Evolutionary conservation across 2,888 invertebrate genomes (phyloP), one percentile per base, ranked within the genome.

Genomic region (Ligdia adustata): DNA sequence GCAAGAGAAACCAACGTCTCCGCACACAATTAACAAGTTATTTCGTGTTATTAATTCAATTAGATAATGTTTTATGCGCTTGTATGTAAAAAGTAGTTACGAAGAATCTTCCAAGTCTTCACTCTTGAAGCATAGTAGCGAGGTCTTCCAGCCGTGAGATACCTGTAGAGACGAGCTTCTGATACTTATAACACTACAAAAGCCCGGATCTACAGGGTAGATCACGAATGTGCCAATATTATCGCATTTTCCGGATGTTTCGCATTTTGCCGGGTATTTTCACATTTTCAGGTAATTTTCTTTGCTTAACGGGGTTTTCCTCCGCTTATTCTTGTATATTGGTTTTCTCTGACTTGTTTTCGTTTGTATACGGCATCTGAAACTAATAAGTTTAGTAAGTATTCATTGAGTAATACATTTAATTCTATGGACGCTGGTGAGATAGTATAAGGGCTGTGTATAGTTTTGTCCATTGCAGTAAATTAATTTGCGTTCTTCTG

Each of bases 171-270:
- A 97, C 97, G 97, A 98, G 97, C 97, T 97, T 97, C 97, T 97
- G 97, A 97, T 94, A 89, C 52, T 91, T 88, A 92, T 93, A 93
- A 94, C 94, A 95, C 96, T 96, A 97, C 97, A 97, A 97, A 97
- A 97, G 97, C 97, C 97, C 97, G 97, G 97, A 97, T 97, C 97
- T 97, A 98, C 97, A 98, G 97, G 97, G 97, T 98, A 97, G 97
- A 96, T 97, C 97, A 97, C 97, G 97, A 96, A 96, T 96, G 96
- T 94, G 95, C 95, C 94, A 89, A 72, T 57, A 63, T 61, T 57
- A 62, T 63, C 18, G 4, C 53, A 31, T 27, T 64, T 71, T 66
- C 46, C 20, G 1, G 2, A n/a, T n/a, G n/a, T n/a, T n/a, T n/a
- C 18, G 4, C 53, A 31, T 27, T 64, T 71, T 66, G 46, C 20